Base-by-base conservation (phyloP, 2,113 vertebrate species). In the Nipponia nippon region DNA sequence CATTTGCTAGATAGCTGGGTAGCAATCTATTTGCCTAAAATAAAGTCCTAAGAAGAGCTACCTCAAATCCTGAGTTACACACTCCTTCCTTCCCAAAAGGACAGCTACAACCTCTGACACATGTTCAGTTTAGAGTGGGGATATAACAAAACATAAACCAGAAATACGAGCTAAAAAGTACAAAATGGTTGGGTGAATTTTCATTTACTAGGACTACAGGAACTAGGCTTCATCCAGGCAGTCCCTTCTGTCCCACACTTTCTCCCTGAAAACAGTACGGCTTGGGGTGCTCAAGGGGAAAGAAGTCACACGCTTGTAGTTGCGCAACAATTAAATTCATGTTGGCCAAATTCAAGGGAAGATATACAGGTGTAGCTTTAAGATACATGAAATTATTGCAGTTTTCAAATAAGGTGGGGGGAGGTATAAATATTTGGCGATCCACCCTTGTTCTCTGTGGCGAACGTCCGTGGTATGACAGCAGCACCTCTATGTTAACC, bases 291-390 rank as follows among this genome's bases (percentile, higher is more conserved):
- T 56, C 30, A 13, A 26, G 9, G 7, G n/a, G 25, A 58, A 76
- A 69, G 32, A 66, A 2, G 2, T 22, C 72, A 83, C 50, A 83
- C 5, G 4, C 34, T 62, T n/a, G 16, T 7, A 49, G 40, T 40
- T 23, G 26, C 2, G 2, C 13, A 78, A 46, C 2, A 3, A 8
- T 73, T 4, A 50, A 55, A 78, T 30, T 36, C 0, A 0, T 34
- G 13, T 40, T 42, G 65, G 66, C 56, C 56, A 77, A 50, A 65
- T 76, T 61, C 47, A 71, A 65, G 49, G 34, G 53, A 78, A 96
- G 58, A 56, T 36, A n/a, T 0, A 47, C 32, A 78, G 34, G 7
- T 19, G 34, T 52, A n/a, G 17, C 77, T 76, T 90, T 30, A 82
- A 89, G 62, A 76, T 7, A 67, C 23, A 23, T 4, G 40, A 71